Percentiles rank a stretch among this genome's conserved stretches.
Conservation (phyloP, 2,888 invertebrate genomes). For the Chydorus sphaericus region DNA sequence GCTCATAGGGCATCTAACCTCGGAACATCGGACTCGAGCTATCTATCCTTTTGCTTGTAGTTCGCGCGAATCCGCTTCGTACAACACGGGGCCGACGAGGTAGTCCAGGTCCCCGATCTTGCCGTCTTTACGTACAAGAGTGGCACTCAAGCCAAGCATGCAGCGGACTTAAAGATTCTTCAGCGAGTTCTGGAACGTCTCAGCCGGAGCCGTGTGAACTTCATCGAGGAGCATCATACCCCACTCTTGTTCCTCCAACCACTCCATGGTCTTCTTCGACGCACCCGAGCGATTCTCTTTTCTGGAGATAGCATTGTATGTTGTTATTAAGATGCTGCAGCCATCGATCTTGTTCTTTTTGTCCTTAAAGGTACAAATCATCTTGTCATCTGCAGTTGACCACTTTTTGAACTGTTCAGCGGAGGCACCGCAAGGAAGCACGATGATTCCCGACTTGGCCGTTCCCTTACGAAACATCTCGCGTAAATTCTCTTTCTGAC, state of each 20-base stretch:
- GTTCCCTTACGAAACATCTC: conserved; percentile 99
- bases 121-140: conserved; percentile 80
- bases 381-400: conserved; percentile 90
- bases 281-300: conserved; percentile 95
- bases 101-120: conserved; percentile 98
- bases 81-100: conserved; percentile 84
- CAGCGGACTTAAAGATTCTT: conserved; percentile 97
- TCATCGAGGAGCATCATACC: conserved; percentile 92
- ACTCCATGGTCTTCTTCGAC: conserved; percentile 98
- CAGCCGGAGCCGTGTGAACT: conserved; percentile 98
- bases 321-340: conserved; percentile 82
- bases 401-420: conserved; percentile 99
- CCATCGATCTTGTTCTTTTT: conserved; percentile 97
- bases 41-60: conserved; percentile 88
- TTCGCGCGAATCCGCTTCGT: conserved; percentile 99
- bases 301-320: conserved; percentile 99
- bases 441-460: conserved; percentile 83
- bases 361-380: conserved; percentile 97
- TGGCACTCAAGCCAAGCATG: conserved; percentile 92
- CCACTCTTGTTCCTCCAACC: conserved; percentile 98
- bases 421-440: conserved; percentile 91
- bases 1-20: conserved; percentile 99
- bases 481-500: conserved; percentile 94
- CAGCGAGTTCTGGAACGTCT: conserved; percentile 95
- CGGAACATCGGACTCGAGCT: conserved; percentile 96